Evolutionary conservation across 2,888 invertebrate species (phyloP).

Genomic region (Bugulina stolonifera): DNA sequence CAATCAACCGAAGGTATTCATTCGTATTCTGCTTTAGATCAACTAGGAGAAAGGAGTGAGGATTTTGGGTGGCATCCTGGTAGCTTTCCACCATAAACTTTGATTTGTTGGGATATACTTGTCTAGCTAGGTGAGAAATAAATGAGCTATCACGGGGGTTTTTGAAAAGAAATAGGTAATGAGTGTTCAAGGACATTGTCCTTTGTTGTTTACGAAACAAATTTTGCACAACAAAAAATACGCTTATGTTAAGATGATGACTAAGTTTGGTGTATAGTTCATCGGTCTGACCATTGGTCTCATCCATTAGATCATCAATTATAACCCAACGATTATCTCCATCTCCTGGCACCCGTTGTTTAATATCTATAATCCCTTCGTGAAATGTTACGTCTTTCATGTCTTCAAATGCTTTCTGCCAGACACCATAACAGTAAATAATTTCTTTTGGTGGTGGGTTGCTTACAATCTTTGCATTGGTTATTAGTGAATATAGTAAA

Average conservation of each 20-base stretch:
- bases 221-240: conserved; percentile 2
- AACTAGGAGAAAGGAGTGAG: neutral
- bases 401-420: neutral
- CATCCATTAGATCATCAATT: neutral
- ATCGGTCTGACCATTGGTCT: neutral
- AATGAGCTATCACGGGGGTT: neutral
- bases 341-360: neutral
- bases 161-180: conserved; percentile 8
- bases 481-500: no score
- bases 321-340: neutral
- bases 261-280: neutral
- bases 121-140: neutral
- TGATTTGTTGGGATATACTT: neutral
- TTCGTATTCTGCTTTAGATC: neutral
- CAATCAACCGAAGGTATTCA: neutral
- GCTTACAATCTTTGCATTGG: neutral
- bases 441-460: conserved; percentile 1
- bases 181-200: conserved; percentile 1
- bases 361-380: neutral
- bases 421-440: conserved; percentile 3
- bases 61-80: neutral
- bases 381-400: neutral
- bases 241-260: conserved; percentile 7
- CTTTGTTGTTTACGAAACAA: neutral
- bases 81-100: neutral